Conservation (phyloP, 2,113 vertebrate species). For the Misgurnus mizolepis region DNA sequence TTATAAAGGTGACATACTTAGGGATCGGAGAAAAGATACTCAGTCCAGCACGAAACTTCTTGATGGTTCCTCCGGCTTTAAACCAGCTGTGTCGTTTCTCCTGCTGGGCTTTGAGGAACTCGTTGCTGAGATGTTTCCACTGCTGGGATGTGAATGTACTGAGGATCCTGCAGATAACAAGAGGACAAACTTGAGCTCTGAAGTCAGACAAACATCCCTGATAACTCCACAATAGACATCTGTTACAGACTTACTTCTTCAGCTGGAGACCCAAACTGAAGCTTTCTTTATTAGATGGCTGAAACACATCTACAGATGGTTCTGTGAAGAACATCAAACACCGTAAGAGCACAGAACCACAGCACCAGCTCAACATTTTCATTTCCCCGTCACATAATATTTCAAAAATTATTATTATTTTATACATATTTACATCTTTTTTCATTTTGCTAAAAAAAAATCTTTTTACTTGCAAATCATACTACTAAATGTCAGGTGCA, state of each 20-base stretch:
- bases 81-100: conserved; percentile 99
- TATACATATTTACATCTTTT: too few relatives aligned
- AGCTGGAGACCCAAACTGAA: conserved; percentile 96
- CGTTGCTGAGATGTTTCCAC: conserved; percentile 99
- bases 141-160: conserved; percentile 97
- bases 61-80: conserved; percentile 96
- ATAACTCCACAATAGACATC: neutral
- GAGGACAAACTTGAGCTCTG: neutral
- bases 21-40: conserved; percentile 99
- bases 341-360: too few relatives aligned
- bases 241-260: conserved; percentile 85
- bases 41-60: conserved; percentile 96
- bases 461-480: too few relatives aligned
- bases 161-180: conserved; percentile 81
- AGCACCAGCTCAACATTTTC: too few relatives aligned
- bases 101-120: conserved; percentile 97
- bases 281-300: conserved; percentile 97
- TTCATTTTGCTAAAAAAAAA: too few relatives aligned
- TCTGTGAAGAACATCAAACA: conserved; percentile 70
- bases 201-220: neutral
- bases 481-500: too few relatives aligned
- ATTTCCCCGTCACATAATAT: too few relatives aligned
- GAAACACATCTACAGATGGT: conserved; percentile 97
- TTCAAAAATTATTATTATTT: too few relatives aligned
- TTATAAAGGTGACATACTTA: conserved; percentile 76